phyloP scores from a whole-genome alignment of 2,888 invertebrate genomes.

The Xanthia togata region DNA sequence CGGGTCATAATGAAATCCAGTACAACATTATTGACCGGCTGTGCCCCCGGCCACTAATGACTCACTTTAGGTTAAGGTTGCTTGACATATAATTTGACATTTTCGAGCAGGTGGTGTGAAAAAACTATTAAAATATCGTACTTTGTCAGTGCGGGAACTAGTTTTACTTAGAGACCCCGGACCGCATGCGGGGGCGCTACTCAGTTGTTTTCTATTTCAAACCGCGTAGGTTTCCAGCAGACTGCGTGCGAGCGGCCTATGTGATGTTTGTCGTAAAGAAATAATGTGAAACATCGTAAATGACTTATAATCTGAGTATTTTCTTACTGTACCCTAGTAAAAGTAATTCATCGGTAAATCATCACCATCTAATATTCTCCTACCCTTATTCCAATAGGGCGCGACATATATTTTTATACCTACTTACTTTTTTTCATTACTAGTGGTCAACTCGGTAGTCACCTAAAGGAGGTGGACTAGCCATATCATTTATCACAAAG shows the following conservation, averaged over 20 bases:
- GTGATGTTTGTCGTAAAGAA: not conserved
- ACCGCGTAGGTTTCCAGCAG: not conserved
- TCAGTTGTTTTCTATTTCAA: not conserved
- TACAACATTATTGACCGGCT: too few relatives aligned
- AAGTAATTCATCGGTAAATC: not conserved
- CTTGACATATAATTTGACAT: too few relatives aligned
- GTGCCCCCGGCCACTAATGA: too few relatives aligned
- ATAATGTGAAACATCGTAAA: not conserved
- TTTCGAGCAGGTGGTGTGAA: too few relatives aligned
- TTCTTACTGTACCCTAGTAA: not conserved
- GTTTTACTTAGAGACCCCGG: not conserved
- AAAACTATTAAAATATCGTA: not conserved
- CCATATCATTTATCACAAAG: not conserved
- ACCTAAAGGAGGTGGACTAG: too few relatives aligned
- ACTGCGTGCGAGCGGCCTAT: not conserved
- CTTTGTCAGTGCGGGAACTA: not conserved
- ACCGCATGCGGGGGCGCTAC: not conserved
- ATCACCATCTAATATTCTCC: too few relatives aligned
- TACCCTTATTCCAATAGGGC: not conserved
- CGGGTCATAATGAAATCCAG: too few relatives aligned
- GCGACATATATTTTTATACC: not conserved
- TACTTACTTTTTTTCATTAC: not conserved
- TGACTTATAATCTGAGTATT: not conserved
- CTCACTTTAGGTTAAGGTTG: too few relatives aligned
- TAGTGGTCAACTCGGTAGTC: not conserved